phyloP scores from a whole-genome alignment of 2,797 vertebrate genomes.

The Diceros bicornis region DNA sequence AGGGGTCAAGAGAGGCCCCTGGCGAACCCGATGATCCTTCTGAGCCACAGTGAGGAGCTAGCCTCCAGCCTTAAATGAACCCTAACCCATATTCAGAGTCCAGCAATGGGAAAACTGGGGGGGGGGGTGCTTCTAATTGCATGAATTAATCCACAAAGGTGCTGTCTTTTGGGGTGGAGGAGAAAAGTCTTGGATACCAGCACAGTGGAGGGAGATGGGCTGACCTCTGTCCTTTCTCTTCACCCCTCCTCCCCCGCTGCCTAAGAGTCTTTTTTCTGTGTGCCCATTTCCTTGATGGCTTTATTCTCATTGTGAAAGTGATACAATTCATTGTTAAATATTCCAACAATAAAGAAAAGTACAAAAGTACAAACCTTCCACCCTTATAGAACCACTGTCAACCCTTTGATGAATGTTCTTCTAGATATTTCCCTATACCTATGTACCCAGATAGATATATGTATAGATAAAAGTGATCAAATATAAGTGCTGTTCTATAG shows the following conservation, averaged over 20 bases:
- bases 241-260: not conserved
- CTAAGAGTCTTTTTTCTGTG: conserved; percentile 47
- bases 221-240: not conserved
- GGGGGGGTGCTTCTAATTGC: conserved; percentile 34
- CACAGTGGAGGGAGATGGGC: conserved; percentile 23
- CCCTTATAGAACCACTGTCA: conserved; percentile 2
- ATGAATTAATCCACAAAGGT: conserved; percentile 67
- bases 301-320: conserved; percentile 75
- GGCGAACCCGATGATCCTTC: not conserved
- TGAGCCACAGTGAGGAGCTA: conserved; percentile 60
- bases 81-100: not conserved
- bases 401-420: conserved; percentile 60
- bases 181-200: conserved; percentile 25
- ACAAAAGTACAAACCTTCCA: conserved; percentile 3
- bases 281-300: conserved; percentile 47
- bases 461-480: conserved; percentile 70
- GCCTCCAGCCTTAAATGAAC: conserved; percentile 2
- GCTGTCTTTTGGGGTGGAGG: conserved; percentile 34
- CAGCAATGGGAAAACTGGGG: not conserved
- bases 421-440: conserved; percentile 60
- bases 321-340: conserved; percentile 8
- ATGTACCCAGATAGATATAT: conserved; percentile 36
- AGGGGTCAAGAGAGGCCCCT: not conserved
- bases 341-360: conserved; percentile 48
- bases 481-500: conserved; percentile 79